phyloP scores from a whole-genome alignment of 2,797 vertebrate species.

The Acanthurus tractus region DNA sequence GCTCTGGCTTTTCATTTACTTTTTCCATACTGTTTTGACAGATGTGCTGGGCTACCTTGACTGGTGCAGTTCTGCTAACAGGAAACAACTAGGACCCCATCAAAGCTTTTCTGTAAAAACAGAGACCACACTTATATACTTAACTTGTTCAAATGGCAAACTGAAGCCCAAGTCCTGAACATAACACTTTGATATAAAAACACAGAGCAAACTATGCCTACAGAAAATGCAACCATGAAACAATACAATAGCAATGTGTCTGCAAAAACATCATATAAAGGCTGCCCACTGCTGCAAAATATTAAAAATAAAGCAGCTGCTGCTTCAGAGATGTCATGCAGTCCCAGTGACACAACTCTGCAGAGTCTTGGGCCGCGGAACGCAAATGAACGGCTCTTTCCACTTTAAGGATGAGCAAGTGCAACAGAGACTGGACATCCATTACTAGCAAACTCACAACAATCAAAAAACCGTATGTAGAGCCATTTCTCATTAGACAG shows the following conservation, averaged over 20 bases:
- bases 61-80: neutral
- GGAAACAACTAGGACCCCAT: neutral
- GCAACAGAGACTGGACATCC: no score
- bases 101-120: neutral
- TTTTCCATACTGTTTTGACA: neutral
- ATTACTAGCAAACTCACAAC: no score
- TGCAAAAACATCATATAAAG: no score
- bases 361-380: no score
- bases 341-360: no score
- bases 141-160: neutral
- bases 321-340: no score
- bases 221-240: neutral
- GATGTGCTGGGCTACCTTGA: neutral
- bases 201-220: neutral
- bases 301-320: no score
- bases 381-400: no score
- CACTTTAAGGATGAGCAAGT: no score
- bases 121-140: neutral
- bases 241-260: neutral
- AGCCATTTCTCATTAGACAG: no score
- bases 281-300: no score
- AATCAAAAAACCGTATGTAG: no score
- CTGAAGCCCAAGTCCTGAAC: neutral
- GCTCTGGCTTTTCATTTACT: neutral
- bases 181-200: neutral